These are phyloP conservation scores for Pristionchus japonicus DNA, from an alignment of 2,888 invertebrate genomes.

Conservation along the genomic window DNA sequence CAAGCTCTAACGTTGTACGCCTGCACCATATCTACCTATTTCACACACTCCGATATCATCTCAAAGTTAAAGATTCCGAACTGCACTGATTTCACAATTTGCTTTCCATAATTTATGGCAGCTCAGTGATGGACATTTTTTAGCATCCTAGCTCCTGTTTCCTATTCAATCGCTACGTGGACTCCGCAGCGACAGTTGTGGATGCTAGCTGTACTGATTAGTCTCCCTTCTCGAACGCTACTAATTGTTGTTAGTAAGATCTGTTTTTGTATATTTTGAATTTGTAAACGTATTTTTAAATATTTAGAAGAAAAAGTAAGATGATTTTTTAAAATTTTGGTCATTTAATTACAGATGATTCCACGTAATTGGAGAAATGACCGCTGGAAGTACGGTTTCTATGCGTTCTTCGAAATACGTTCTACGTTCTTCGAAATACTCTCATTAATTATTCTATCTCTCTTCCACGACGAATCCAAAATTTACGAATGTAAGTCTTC, in stretches of 20 bases:
- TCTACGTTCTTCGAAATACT: not conserved
- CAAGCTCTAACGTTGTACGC: not conserved
- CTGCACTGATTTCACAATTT: not conserved
- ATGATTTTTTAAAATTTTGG: not conserved
- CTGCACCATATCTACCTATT: not conserved
- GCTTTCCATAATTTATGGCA: no score
- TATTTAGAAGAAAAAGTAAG: no score
- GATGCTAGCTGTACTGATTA: not conserved
- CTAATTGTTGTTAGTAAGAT: not conserved
- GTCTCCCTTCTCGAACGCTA: not conserved
- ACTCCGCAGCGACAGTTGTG: not conserved
- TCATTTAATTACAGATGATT: not conserved
- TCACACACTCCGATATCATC: not conserved
- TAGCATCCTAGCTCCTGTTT: not conserved
- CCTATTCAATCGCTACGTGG: not conserved
- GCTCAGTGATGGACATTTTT: not conserved
- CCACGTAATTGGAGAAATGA: not conserved
- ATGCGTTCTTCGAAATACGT: no score
- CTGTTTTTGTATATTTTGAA: no score
- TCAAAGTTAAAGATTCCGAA: not conserved
- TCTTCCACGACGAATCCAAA: not conserved
- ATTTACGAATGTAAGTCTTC: not conserved
- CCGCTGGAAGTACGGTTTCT: not conserved
- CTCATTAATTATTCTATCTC: not conserved
- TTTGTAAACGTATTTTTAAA: no score